phyloP scores from a whole-genome alignment of 2,888 invertebrate genomes.

The Timema podura region DNA sequence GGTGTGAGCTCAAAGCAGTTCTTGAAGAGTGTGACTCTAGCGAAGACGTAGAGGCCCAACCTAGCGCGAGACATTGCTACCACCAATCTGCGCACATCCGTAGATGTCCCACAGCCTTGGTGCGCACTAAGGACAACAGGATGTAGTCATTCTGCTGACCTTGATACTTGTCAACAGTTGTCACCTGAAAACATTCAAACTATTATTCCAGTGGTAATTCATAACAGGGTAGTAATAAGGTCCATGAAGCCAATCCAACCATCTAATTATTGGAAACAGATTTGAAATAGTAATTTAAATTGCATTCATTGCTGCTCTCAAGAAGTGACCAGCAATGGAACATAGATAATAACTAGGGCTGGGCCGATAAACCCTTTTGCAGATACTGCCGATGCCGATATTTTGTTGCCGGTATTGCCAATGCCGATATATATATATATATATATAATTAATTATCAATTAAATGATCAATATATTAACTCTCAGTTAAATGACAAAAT shows the following conservation, averaged over 20 bases:
- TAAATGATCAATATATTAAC: too few species aligned
- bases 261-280: background rate
- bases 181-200: slow-evolving; percentile 52
- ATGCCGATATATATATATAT: too few species aligned
- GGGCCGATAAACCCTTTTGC: too few species aligned
- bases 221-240: background rate
- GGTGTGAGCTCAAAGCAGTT: slow-evolving; percentile 97
- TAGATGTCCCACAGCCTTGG: slow-evolving; percentile 95
- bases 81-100: slow-evolving; percentile 93
- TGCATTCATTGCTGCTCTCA: too few species aligned
- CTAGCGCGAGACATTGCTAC: slow-evolving; percentile 98
- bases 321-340: too few species aligned
- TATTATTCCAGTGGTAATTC: background rate
- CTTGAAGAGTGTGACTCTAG: slow-evolving; percentile 84
- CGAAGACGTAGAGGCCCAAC: slow-evolving; percentile 94
- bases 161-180: slow-evolving; percentile 98
- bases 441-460: too few species aligned
- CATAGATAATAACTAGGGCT: too few species aligned
- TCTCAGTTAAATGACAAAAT: too few species aligned
- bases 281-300: too few species aligned
- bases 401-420: too few species aligned
- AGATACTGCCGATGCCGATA: too few species aligned
- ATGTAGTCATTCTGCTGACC: slow-evolving; percentile 99
- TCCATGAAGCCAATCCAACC: slow-evolving; percentile 10
- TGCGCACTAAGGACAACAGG: slow-evolving; percentile 90